Evolutionary conservation across 2,888 invertebrate genomes (phyloP), one percentile per base, ranked within the genome.

Genomic region (Hydrotaea cyrtoneurina): DNA sequence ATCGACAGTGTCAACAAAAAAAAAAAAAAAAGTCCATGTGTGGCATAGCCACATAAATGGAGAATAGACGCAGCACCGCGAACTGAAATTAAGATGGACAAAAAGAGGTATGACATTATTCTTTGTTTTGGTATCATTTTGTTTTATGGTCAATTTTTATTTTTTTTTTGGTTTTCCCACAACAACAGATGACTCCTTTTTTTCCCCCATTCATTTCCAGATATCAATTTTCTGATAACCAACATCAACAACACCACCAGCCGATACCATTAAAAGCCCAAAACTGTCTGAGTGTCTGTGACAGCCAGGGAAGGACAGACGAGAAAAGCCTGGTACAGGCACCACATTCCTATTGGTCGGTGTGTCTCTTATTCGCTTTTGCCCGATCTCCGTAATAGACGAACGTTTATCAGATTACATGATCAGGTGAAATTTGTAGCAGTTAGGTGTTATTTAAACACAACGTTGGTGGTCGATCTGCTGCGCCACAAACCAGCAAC

Each of bases 361-460:
- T 5, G 57, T 39, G 13, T 73, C 39, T 77, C 39, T 43, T 13
- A 8, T 15, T n/a, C 46, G 17, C 21, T 69, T 46, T 23, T 11
- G 15, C 50, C 50, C 50, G 59, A 23, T 59, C 46, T 21, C 7
- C 1, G 69, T 69, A 85, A 85, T 85, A 79, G 74, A 2, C 31
- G 31, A 85, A 82, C 77, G 79, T 79, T 80, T 82, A 85, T 85
- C 85, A 74, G 79, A 82, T 85, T 83, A 83, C 83, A 83, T 86
- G 86, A 86, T 86, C 86, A 86, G 86, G 86, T 86, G 86, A 85
- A 85, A 86, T 86, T 86, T 86, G 85, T 86, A 78, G 86, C 86
- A 86, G 80, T 83, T 80, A 86, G 72, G 85, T 85, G 82, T 82
- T 71, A 77, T 59, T 74, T 64, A 80, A 79, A 82, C 79, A 82